These are phyloP conservation scores for Ceratotherium simum DNA, from an alignment of 2,113 vertebrate species.

Conservation along the genomic window DNA sequence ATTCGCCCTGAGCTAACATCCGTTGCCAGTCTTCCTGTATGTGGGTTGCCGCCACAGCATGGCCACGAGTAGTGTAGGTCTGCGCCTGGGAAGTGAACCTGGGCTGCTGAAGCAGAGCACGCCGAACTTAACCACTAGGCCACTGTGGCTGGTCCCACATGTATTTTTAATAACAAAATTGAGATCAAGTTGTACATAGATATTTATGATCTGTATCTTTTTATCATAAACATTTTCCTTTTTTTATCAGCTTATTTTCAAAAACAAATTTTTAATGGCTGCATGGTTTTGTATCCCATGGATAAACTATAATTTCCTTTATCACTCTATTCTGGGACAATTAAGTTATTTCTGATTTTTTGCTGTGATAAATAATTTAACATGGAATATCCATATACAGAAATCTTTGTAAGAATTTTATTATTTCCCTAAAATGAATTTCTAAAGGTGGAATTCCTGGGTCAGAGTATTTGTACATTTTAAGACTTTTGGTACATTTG, in stretches of 20 bases:
- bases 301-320: slow-evolving; percentile 9
- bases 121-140: too few relatives aligned
- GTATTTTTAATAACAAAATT: slow-evolving; percentile 47
- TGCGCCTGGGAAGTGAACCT: too few relatives aligned
- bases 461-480: slow-evolving; percentile 11
- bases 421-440: slow-evolving; percentile 43
- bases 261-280: background rate
- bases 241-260: slow-evolving; percentile 20
- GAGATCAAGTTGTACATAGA: background rate
- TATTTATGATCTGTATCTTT: background rate
- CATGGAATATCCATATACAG: background rate
- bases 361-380: slow-evolving; percentile 21
- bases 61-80: too few relatives aligned
- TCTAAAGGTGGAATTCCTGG: background rate
- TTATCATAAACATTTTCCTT: slow-evolving; percentile 16
- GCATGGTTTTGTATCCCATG: background rate
- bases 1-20: too few relatives aligned
- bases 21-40: too few relatives aligned
- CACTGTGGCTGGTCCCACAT: too few relatives aligned
- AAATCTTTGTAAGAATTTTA: slow-evolving; percentile 1
- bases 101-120: too few relatives aligned
- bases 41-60: too few relatives aligned
- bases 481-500: slow-evolving; percentile 39
- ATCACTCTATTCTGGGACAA: background rate
- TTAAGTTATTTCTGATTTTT: slow-evolving; percentile 43